phyloP scores from a whole-genome alignment of 2,888 invertebrate species.

The Drosophila paranaensis region DNA sequence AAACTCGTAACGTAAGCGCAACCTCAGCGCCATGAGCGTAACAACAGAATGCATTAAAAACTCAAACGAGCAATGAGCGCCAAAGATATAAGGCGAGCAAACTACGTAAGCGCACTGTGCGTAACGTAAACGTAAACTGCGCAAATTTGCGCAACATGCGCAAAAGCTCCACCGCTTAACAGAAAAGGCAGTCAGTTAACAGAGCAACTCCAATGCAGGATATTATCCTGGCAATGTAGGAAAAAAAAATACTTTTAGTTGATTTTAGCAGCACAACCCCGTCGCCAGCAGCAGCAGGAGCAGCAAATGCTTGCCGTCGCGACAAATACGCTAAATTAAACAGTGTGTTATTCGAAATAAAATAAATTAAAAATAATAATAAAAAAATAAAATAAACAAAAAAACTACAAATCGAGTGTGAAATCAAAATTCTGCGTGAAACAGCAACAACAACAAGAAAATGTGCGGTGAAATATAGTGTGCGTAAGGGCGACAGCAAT shows the following conservation, averaged over 20 bases:
- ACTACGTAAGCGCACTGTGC: constrained; percentile 10
- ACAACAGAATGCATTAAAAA: background rate
- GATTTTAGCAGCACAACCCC: constrained; percentile 73
- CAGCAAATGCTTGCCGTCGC: constrained; percentile 54
- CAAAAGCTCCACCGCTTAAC: constrained; percentile 20
- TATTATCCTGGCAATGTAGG: constrained; percentile 44
- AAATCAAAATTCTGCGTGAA: constrained; percentile 39
- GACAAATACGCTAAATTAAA: constrained; percentile 49
- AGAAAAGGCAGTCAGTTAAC: constrained; percentile 29
- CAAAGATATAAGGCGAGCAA: background rate
- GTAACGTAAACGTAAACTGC: constrained; percentile 9
- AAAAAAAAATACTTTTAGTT: constrained; percentile 64
- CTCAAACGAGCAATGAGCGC: background rate
- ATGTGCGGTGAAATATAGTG: constrained; percentile 54
- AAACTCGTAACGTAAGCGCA: background rate
- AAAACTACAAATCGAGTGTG: constrained; percentile 41
- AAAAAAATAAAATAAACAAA: constrained; percentile 32
- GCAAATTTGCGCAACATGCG: constrained; percentile 12
- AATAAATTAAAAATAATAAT: too few species aligned
- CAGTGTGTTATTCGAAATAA: constrained; percentile 41
- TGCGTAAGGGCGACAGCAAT: constrained; percentile 21
- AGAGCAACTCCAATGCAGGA: constrained; percentile 41
- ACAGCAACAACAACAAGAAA: constrained; percentile 36
- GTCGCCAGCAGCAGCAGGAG: constrained; percentile 62
- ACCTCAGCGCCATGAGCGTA: too few species aligned